phyloP scores from a whole-genome alignment of 2,113 vertebrate species.

The Actinemys pallida region DNA sequence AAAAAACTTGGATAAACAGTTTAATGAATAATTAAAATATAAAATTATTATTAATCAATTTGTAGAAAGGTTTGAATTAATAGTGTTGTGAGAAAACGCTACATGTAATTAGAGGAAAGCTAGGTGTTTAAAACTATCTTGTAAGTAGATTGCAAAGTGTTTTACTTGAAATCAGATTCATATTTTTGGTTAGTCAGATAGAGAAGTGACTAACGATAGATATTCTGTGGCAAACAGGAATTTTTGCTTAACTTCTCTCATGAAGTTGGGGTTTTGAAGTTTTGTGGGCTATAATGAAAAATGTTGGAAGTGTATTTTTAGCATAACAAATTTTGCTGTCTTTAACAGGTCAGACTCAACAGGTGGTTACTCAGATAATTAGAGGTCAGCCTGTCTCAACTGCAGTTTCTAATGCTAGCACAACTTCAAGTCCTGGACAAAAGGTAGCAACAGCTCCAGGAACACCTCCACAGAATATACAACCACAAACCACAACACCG shows the following conservation, averaged over 20 bases:
- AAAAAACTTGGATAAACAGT: background rate
- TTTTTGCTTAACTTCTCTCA: background rate
- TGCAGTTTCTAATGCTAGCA: constrained; percentile 78
- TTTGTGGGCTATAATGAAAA: background rate
- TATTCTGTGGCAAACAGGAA: background rate
- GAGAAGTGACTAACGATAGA: background rate
- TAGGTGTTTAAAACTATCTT: background rate
- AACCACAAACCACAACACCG: constrained; percentile 65
- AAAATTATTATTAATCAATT: background rate
- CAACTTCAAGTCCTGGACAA: constrained; percentile 77
- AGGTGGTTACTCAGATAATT: constrained; percentile 87
- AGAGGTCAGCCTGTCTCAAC: constrained; percentile 87
- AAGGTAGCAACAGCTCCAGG: constrained; percentile 76
- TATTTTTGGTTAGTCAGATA: background rate
- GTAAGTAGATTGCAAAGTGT: background rate
- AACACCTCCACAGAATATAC: constrained; percentile 68
- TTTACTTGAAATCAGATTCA: background rate
- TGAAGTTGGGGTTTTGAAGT: background rate
- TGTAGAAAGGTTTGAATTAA: background rate
- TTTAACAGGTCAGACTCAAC: constrained; percentile 87
- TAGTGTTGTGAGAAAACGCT: background rate
- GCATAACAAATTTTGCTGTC: background rate
- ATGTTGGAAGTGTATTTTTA: background rate
- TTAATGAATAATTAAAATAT: background rate
- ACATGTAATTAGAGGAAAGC: background rate